Base-by-base conservation (phyloP, 37 sponge, comb jelly and placozoan species). In the Beroe ovata region DNA sequence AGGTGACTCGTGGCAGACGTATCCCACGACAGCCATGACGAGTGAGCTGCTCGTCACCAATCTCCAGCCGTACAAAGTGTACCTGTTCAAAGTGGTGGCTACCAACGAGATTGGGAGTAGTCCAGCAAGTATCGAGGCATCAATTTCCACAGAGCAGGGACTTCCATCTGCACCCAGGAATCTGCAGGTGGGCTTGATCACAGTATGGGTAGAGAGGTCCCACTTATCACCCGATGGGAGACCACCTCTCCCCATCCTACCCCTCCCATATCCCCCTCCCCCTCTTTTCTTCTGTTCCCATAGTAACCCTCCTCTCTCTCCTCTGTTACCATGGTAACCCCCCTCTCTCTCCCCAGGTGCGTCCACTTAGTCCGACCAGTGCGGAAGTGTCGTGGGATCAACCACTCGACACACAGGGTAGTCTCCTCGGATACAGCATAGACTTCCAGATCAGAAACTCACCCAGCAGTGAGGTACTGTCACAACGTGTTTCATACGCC, bases 361-460 rank as follows among this genome's bases (percentile, higher is more conserved):
- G 28, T 21, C 38, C 84, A 1, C 84, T 77, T 42, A 77, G 28
- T 42, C 33, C 84, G 3, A 77, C 54, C 0, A 42, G 54, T 42
- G 84, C 84, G 1, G 84, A 77, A 25, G 84, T 77, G 20, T 40
- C 84, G 29, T 77, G 84, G 84, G 54, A 77, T 1, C 84, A 77
- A 23, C 84, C 84, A 42, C 84, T 77, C 1, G 84, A 77, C 23
- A 77, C 84, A 3, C 84, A 77, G 54, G 84, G 84, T 11, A 77
- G 42, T 26, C 25, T 77, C 29, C 41, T 42, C 28, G 84, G 84
- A 3, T 77, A 42, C 54, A 21, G 33, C 22, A n/a, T 77, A 14
- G 84, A 77, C 47, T 77, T 33, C 47, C 84, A 42, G 54, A 77
- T 77, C 84, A 39, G 84, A n/a, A 77, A 77, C 84, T 77, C 84